Evolutionary conservation across 2,113 vertebrate genomes (phyloP), one percentile per base, ranked within the genome.

Genomic region (Chinchilla lanigera): DNA sequence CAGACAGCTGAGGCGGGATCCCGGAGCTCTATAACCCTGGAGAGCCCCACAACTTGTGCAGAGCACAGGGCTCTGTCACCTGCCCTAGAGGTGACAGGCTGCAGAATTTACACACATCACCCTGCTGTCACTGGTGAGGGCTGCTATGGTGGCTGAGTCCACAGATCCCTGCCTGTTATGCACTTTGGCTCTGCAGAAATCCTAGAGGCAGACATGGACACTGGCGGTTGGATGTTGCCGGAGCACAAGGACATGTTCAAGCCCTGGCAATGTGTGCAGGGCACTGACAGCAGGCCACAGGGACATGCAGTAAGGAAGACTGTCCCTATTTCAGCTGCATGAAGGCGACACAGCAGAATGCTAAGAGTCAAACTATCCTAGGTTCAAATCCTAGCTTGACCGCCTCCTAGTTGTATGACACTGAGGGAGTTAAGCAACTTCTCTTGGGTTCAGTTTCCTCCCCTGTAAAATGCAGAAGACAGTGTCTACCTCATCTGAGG

Each of bases 201-300:
- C 20, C 56, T 50, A 35, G 14, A 13, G 56, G 44, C 58, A 73
- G 35, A 67, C 38, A 44, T 30, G 41, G 56, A 52, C 20, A 14
- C 33, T 28, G 28, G 38, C 47, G 14, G 19, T 41, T 33, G 47
- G 63, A 83, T 33, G 50, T n/a, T 30, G 50, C 54, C 63, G 50
- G 73, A 75, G n/a, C 50, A 83, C 65, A 47, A 9, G 50, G 58
- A 63, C 83, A 58, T 75, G 50, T 38, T n/a, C 47, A 81, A 38
- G 35, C 17, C 7, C 38, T 5, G 14, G 12, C 0, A 20, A 67
- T 20, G 35, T 33, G 50, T 16, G n/a, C 0, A 0, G 44, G 13
- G 14, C n/a, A 11, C 16, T 33, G 16, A 20, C 4, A 35, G 17
- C 38, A 56, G 30, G 44, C 44, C 13, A 7, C 28, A 1, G 47